Evolutionary conservation across 1,140 invertebrate genomes (phyloP), one percentile per base, ranked within the genome.

Genomic region (Neoseiulus cucumeris): DNA sequence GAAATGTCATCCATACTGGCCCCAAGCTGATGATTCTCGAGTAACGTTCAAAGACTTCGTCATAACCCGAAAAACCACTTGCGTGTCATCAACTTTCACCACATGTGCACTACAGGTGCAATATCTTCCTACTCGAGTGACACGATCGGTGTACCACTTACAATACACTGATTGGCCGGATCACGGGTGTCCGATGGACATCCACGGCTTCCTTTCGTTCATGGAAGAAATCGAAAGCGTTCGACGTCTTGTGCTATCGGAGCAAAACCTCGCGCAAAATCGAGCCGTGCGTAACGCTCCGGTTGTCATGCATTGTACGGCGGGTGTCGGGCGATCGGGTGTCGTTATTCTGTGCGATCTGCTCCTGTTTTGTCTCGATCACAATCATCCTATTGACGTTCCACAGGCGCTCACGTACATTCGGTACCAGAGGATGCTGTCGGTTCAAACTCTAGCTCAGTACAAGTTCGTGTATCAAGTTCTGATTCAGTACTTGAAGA

Each of bases 391-490:
- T 73, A 75, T 88, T 66, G 85, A 87, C 75, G 82, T 89, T 69
- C 83, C 86, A 0, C 80, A 84, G 66, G 84, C 87, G 0, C 81
- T 90, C 30, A 80, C 80, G 30, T 78, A 85, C 67, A 79, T 90
- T 22, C 80, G 89, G 45, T 83, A 87, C 71, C 88, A 92, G 73
- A 77, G 89, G 64, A 88, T 89, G 74, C 81, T 84, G 70, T 85
- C 90, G 75, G 84, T 92, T 55, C 87, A 89, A 76, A 89, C 87
- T 44, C 80, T 89, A 47, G 83, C 86, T 59, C 89, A 91, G 75
- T 93, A 92, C 77, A 82, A 84, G 71, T 91, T 91, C 75, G 83
- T 91, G n/a, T 87, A 91, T 72, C 82, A 83, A 70, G 79, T 89
- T 39, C 78, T 93, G 18, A 83, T 89, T 64, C 83, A 86, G 69